phyloP scores from a whole-genome alignment of 92 coral and sea anemone species.

The Palythoa grandis region DNA sequence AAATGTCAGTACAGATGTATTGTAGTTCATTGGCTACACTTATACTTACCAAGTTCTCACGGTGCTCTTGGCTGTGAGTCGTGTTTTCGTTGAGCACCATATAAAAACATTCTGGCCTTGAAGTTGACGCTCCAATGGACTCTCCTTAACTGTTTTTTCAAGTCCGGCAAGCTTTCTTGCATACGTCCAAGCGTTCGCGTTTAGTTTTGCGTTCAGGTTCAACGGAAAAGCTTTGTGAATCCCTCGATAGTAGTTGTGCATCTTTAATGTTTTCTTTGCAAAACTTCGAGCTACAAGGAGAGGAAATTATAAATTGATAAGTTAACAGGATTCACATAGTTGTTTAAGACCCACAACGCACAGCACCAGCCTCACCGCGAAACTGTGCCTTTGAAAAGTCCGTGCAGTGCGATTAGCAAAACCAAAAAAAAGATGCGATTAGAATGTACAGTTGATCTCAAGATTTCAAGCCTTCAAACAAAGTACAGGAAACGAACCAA shows the following conservation, averaged over 20 bases:
- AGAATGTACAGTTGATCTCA: no score
- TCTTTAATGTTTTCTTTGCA: conserved; percentile 50
- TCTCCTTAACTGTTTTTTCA: conserved; percentile 2
- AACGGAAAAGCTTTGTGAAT: conserved; percentile 38
- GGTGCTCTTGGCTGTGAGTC: conserved; percentile 11
- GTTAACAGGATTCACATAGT: not conserved
- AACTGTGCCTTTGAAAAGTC: no score
- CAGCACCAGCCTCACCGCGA: no score
- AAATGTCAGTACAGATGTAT: no score
- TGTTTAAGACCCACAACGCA: no score
- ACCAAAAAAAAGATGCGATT: no score
- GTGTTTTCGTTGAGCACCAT: conserved; percentile 21
- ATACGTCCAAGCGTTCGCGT: conserved; percentile 27
- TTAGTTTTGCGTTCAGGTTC: conserved; percentile 34
- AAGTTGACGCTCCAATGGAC: not conserved
- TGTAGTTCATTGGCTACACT: no score
- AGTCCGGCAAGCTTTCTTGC: conserved; percentile 43
- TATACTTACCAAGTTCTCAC: conserved; percentile 28
- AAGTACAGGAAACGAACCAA: no score
- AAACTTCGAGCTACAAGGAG: conserved; percentile 20
- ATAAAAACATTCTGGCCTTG: conserved; percentile 36
- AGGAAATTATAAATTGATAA: not conserved
- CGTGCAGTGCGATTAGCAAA: no score
- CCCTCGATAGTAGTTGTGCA: conserved; percentile 47
- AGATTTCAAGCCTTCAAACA: no score